These are phyloP conservation scores for Tor tambroides DNA, from an alignment of 2,113 vertebrate genomes.

Conservation along the genomic window DNA sequence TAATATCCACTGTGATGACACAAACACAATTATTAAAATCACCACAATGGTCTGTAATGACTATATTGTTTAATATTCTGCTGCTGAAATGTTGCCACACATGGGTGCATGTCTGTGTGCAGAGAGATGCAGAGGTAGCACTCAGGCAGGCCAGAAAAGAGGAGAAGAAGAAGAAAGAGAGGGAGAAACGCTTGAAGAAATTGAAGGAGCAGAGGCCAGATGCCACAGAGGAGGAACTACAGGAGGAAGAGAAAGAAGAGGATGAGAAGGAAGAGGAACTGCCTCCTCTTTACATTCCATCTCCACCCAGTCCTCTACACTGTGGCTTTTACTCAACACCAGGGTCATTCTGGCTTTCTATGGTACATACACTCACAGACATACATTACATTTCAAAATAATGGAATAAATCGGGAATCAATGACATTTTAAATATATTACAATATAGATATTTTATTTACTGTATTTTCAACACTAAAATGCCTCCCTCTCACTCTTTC, in stretches of 20 bases:
- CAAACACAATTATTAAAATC: not conserved
- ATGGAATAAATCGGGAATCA: no score
- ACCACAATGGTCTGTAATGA: not conserved
- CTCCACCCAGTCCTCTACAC: conserved; percentile 82
- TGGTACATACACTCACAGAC: conserved; percentile 76
- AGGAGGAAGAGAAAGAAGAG: conserved; percentile 54
- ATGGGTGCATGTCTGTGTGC: conserved; percentile 30
- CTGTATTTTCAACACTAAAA: not conserved
- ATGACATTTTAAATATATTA: no score
- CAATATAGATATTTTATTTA: not conserved
- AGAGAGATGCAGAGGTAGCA: conserved; percentile 81
- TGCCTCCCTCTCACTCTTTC: conserved; percentile 30
- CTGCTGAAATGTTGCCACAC: not conserved
- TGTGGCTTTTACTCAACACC: conserved; percentile 91
- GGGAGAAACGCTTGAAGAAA: conserved; percentile 64
- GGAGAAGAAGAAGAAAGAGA: conserved; percentile 61
- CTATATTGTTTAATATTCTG: not conserved
- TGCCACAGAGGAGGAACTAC: conserved; percentile 59
- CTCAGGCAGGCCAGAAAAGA: conserved; percentile 71
- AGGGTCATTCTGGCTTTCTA: conserved; percentile 90
- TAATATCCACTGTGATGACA: not conserved
- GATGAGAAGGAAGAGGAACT: conserved; percentile 77
- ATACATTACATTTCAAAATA: not conserved
- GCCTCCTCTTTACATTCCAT: conserved; percentile 78
- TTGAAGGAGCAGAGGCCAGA: conserved; percentile 65